Conservation (phyloP, 2,888 invertebrate species). For the Agrotis segetum region DNA sequence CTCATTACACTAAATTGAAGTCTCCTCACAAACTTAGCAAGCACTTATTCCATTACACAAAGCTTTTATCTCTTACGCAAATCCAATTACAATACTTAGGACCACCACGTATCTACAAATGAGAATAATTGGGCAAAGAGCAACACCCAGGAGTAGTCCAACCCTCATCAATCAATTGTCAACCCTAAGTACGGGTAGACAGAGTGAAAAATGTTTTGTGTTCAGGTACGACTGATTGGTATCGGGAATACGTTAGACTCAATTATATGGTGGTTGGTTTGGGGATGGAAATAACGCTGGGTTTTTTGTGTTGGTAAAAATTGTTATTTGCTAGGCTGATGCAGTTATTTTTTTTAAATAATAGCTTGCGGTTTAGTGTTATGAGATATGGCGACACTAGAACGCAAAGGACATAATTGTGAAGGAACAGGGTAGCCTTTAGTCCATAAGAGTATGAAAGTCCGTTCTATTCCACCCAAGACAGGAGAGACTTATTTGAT, state of each 20-base stretch:
- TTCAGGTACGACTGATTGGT: slow-evolving; percentile 54
- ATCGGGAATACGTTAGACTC: slow-evolving; percentile 48
- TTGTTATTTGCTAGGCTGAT: neutral
- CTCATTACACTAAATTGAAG: slow-evolving; percentile 18
- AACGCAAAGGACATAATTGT: too few species aligned
- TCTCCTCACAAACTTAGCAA: slow-evolving; percentile 16
- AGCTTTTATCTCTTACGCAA: slow-evolving; percentile 41
- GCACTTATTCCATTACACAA: slow-evolving; percentile 32
- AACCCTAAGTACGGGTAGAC: slow-evolving; percentile 46
- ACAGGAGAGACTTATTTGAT: too few species aligned
- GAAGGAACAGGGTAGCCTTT: too few species aligned
- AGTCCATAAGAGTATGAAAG: too few species aligned
- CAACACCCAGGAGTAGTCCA: slow-evolving; percentile 37
- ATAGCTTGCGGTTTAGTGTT: too few species aligned
- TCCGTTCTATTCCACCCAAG: too few species aligned
- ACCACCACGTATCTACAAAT: slow-evolving; percentile 32
- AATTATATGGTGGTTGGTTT: slow-evolving; percentile 45
- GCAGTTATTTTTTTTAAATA: neutral
- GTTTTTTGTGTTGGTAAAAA: neutral
- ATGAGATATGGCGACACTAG: too few species aligned
- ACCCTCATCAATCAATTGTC: slow-evolving; percentile 65
- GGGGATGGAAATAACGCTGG: slow-evolving; percentile 3
- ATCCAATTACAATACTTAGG: slow-evolving; percentile 50
- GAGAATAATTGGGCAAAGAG: slow-evolving; percentile 58
- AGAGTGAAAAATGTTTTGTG: slow-evolving; percentile 51